phyloP scores from a whole-genome alignment of 2,797 vertebrate genomes.

The Lycodopsis pacificus region DNA sequence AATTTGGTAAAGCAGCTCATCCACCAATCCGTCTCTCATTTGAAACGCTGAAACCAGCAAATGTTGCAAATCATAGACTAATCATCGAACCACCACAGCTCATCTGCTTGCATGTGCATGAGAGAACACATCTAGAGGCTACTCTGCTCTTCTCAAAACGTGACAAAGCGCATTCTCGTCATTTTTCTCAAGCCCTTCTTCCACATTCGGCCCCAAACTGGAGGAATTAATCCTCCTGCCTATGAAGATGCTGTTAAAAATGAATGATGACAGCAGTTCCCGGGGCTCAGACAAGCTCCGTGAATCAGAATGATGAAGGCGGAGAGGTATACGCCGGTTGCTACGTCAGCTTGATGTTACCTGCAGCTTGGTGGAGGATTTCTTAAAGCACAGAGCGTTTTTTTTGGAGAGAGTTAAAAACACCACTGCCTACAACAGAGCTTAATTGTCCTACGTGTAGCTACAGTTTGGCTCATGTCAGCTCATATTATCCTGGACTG shows the following conservation, averaged over 20 bases:
- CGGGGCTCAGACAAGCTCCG: slow-evolving; percentile 16
- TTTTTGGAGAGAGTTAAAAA: slow-evolving; percentile 27
- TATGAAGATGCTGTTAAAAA: slow-evolving; percentile 38
- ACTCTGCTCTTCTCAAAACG: slow-evolving; percentile 22
- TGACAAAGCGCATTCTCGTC: slow-evolving; percentile 42
- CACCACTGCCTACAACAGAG: slow-evolving; percentile 17
- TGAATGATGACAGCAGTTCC: slow-evolving; percentile 26
- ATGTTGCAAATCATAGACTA: not conserved
- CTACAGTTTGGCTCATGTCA: slow-evolving; percentile 67
- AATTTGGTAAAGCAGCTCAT: slow-evolving; percentile 27
- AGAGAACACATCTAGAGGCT: not conserved
- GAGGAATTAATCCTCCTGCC: slow-evolving; percentile 53
- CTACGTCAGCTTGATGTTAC: slow-evolving; percentile 12
- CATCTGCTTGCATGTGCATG: not conserved
- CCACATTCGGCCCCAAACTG: slow-evolving; percentile 15
- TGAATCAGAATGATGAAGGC: slow-evolving; percentile 55
- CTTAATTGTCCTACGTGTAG: slow-evolving; percentile 64
- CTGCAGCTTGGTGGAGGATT: slow-evolving; percentile 26
- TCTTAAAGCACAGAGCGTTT: slow-evolving; percentile 21
- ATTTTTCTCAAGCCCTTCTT: slow-evolving; percentile 20
- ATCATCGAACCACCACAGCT: not conserved
- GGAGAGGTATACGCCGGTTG: not conserved
- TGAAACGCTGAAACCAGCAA: not conserved
- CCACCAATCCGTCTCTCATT: not conserved
- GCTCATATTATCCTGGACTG: slow-evolving; percentile 58